Base-by-base conservation (phyloP, 2,113 vertebrate species). In the Peromyscus polionotus region DNA sequence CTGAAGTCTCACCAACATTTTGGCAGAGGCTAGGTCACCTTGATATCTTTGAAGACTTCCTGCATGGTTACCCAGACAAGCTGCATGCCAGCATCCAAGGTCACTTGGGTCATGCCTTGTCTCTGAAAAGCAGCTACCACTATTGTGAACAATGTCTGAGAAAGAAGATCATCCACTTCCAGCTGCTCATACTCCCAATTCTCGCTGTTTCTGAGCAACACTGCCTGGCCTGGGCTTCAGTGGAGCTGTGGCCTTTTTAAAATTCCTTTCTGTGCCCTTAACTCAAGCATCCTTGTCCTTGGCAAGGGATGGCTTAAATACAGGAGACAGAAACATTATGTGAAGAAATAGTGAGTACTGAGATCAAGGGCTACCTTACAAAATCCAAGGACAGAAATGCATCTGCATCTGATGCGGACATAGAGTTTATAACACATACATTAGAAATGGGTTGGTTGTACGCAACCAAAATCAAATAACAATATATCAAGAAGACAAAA, bases 371-470 rank as follows among this genome's bases (percentile, higher is more conserved):
- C 0, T 68, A 61, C 36, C 51, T 86, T 75, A 72, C 7, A 65
- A 79, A 94, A 72, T 70, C 22, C 28, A 85, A 86, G 70, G 75
- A 57, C 22, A 88, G 65, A 94, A 90, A 72, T 51, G n/a, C 39
- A 83, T 45, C 54, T n/a, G 39, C 9, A 26, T 86, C 76, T 96
- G 20, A 68, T 0, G 12, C 84, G 42, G 36, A 5, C 48, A 12
- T 48, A 28, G 36, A 73, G 48, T 90, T 87, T 63, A 3, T 73
- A 76, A 75, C 20, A 33, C 17, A n/a, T 5, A 94, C 51, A 10
- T 90, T 75, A 80, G 24, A 91, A 87, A 68, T 85, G 33, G 4
- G n/a, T 63, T 81, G 89, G 42, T 68, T 67, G 10, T 17, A 24
- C 85, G 7, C 51, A n/a, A 72, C 4, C 61, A 67, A 88, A 90